Percentiles rank a stretch among this genome's conserved stretches.
These are phyloP conservation scores for Archocentrus centrarchus DNA, from an alignment of 2,113 vertebrate genomes.

Conservation along the genomic window DNA sequence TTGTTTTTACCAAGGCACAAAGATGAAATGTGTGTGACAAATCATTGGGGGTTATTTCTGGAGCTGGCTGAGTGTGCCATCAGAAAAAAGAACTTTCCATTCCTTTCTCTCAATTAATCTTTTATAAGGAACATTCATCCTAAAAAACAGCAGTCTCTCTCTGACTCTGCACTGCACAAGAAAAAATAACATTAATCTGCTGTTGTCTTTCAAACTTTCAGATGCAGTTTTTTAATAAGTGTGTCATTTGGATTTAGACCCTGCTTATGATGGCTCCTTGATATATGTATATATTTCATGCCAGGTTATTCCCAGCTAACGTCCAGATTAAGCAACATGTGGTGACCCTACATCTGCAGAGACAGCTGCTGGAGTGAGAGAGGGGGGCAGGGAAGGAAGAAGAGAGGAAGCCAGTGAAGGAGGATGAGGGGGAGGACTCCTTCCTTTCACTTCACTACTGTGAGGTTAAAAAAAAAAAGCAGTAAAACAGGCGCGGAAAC, in stretches of 20 bases:
- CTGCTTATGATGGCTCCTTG: not conserved
- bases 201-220: constrained; percentile 14
- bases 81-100: constrained; percentile 22
- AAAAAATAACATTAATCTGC: constrained; percentile 18
- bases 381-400: constrained; percentile 40
- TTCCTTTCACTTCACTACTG: constrained; percentile 42
- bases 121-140: constrained; percentile 33
- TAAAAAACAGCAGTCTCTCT: not conserved
- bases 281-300: constrained; percentile 8
- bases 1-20: not conserved
- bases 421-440: constrained; percentile 19
- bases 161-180: not conserved
- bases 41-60: constrained; percentile 41
- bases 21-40: not conserved
- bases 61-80: constrained; percentile 12
- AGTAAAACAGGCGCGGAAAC: constrained; percentile 50
- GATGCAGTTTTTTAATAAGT: constrained; percentile 19
- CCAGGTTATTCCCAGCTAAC: constrained; percentile 17
- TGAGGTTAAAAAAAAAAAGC: not conserved
- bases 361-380: constrained; percentile 71
- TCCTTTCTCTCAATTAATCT: constrained; percentile 39
- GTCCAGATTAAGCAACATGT: constrained; percentile 60
- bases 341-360: constrained; percentile 56
- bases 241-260: constrained; percentile 35
- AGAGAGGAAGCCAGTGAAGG: constrained; percentile 41